Conservation (phyloP, 1,140 invertebrate species). For the Chelonus insularis region DNA sequence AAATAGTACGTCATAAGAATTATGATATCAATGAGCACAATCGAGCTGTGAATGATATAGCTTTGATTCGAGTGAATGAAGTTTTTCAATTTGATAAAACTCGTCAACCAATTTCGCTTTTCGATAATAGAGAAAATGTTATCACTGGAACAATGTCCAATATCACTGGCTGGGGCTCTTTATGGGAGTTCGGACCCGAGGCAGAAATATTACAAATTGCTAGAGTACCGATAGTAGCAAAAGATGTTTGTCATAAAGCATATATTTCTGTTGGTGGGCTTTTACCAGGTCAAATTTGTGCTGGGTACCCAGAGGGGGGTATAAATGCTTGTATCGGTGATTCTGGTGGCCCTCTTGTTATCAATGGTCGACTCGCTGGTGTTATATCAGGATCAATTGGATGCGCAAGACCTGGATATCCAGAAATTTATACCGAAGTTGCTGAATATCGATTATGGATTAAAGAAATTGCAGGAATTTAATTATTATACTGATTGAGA, state of each 20-base stretch:
- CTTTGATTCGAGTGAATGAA: constrained; percentile 54
- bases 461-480: constrained; percentile 6
- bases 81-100: constrained; percentile 37
- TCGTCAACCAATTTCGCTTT: constrained; percentile 31
- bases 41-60: constrained; percentile 65
- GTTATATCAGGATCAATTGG: constrained; percentile 65
- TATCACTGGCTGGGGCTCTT: constrained; percentile 53
- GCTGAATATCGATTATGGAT: constrained; percentile 56
- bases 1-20: constrained; percentile 55
- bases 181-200: background rate
- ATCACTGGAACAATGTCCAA: constrained; percentile 35
- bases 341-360: constrained; percentile 53
- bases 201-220: constrained; percentile 33
- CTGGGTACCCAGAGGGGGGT: constrained; percentile 53
- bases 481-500: too few relatives aligned
- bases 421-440: constrained; percentile 62
- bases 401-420: constrained; percentile 58
- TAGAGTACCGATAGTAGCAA: constrained; percentile 36
- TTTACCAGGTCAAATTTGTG: constrained; percentile 53
- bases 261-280: constrained; percentile 32
- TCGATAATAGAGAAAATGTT: constrained; percentile 30
- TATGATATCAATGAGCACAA: constrained; percentile 43
- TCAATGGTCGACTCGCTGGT: constrained; percentile 52
- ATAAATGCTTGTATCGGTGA: constrained; percentile 61
- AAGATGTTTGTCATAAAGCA: constrained; percentile 31